Evolutionary conservation across 2,113 vertebrate species (phyloP), one percentile per base, ranked within the genome.

Genomic region (Tenrec ecaudatus): DNA sequence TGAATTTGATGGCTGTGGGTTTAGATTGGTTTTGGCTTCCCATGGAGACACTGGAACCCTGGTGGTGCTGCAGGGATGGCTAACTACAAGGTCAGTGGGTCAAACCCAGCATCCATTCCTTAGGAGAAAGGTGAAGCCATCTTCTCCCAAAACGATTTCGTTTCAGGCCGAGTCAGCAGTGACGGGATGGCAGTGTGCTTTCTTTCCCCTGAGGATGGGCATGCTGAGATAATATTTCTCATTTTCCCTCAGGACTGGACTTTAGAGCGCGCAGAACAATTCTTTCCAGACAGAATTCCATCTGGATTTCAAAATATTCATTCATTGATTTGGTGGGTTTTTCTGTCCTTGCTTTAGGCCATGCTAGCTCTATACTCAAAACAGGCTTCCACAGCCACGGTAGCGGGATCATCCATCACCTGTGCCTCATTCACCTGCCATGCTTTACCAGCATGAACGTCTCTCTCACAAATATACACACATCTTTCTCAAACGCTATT

Each of bases 271-370:
- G 9, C 19, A 62, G 23, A 85, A n/a, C 5, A 69, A 71, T 16
- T 71, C 20, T 57, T 79, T n/a, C 38, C 83, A 76, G 27, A 87
- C 82, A 90, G 17, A 82, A 82, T n/a, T 80, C 31, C 16, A 88
- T 15, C 31, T 92, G n/a, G 57, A 27, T 95, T 94, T 40, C 60
- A 53, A 85, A 84, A 53, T 40, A 40, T 40, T 71, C 36, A 40
- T 68, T 94, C 36, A 75, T 69, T 82, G 81, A 86, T 6, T 76
- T 73, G 5, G 4, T 69, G 22, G 25, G 14, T 78, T 96, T 92
- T 89, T 62, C 90, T 92, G 82, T 0, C 64, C 58, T 73, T 9
- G 17, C 92, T 40, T 40, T 57, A 68, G n/a, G 33, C 19, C 53
- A 62, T 33, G n/a, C 58, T 75, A 64, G 84, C 78, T 89, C 40